Base-by-base conservation (phyloP, 2,888 invertebrate species). In the Diachrysia chrysitis region DNA sequence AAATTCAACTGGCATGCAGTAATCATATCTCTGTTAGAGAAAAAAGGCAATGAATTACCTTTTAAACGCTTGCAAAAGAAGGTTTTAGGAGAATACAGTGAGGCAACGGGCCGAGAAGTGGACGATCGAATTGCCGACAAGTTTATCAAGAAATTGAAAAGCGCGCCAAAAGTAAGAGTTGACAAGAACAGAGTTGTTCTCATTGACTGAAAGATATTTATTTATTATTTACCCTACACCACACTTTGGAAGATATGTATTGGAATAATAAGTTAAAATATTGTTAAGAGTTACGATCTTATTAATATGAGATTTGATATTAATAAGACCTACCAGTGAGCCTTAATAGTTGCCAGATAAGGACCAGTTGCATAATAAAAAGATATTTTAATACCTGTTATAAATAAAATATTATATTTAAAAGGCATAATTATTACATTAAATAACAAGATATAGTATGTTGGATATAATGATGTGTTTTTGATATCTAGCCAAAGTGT, bases 51-150 rank as follows among this genome's bases (percentile, higher is more conserved):
- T 76, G 97, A 97, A 83, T 93, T 98, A 54, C 95, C 97, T 0
- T 87, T 97, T 65, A 97, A 97, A 84, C 97, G 97, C 82, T 91
- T 98, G 19, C 96, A 97, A 81, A 98, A 97, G 87, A 98, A 98
- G 92, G 96, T 98, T 9, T 85, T 97, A 1, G 96, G 96, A 57
- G 97, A 96, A 79, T 98, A 97, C 72, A 87, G 93, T 42, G 94
- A 95, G 81, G 90, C 92, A 29, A 95, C 96, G 21, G 92, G 95
- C 0, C 83, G 90, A 55, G 96, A 96, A 60, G 91, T 96, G 6
- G 93, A 96, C 69, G 97, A 96, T 74, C 97, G 97, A 85, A 96
- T 97, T 81, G 92, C 96, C 59, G 96, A 96, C 77, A 97, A 97
- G 85, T 97, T 98, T 85, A 96, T 96, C 46, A 98, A 97, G 83